These are phyloP conservation scores for Dipodomys stephensi DNA, from an alignment of 2,113 vertebrate genomes.

Conservation along the genomic window DNA sequence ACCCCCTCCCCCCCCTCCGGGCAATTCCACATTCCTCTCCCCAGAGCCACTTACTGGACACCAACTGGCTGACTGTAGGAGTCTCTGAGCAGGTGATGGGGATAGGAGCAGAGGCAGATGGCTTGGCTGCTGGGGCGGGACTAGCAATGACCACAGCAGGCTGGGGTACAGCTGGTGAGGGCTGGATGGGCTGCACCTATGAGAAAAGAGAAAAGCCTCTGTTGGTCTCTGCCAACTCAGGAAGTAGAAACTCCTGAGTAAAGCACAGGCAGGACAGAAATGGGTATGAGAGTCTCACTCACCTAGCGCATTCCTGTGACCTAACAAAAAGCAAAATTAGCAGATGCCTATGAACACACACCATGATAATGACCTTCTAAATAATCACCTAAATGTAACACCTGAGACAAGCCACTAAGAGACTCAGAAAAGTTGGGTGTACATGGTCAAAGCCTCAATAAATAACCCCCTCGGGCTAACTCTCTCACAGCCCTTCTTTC, in stretches of 20 bases:
- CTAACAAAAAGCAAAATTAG: neutral
- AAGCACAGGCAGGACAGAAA: neutral
- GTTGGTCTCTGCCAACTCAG: neutral
- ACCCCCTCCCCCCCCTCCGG: no score
- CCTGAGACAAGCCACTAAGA: neutral
- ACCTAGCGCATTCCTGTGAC: neutral
- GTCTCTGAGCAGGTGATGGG: constrained; percentile 93
- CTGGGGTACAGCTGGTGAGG: constrained; percentile 86
- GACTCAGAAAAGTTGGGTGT: neutral
- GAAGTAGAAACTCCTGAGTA: neutral
- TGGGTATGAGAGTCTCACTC: neutral
- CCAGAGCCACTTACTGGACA: constrained; percentile 91
- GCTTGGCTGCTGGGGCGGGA: constrained; percentile 85
- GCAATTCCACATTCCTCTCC: neutral
- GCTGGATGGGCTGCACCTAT: constrained; percentile 88
- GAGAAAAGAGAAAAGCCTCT: constrained; percentile 42
- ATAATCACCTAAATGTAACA: neutral
- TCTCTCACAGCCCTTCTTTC: constrained; percentile 36
- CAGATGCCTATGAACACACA: neutral
- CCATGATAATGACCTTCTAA: neutral
- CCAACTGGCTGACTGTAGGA: constrained; percentile 95
- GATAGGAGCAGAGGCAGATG: constrained; percentile 84
- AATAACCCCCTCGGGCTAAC: neutral
- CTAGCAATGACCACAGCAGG: constrained; percentile 91
- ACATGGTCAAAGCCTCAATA: neutral